Evolutionary conservation across 2,797 vertebrate genomes (phyloP).

Genomic region (Manis pentadactyla): DNA sequence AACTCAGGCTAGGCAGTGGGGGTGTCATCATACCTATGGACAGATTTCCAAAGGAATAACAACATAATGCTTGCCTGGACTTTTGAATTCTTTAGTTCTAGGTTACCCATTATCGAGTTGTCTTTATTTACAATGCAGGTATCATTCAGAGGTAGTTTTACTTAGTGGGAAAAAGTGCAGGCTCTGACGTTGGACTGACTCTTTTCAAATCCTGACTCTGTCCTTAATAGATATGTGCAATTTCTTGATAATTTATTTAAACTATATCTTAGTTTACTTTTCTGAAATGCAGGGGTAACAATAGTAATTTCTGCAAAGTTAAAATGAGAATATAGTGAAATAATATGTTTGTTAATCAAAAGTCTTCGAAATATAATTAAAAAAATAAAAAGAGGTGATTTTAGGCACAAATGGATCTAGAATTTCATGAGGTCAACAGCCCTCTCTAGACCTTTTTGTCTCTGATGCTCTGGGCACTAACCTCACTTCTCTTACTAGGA

Average conservation of each 20-base stretch:
- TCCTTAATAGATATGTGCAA: neutral
- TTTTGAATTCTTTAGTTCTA: neutral
- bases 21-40: neutral
- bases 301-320: neutral
- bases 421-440: neutral
- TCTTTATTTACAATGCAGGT: neutral
- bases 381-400: neutral
- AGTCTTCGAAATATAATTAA: neutral
- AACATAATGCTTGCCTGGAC: neutral
- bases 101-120: neutral
- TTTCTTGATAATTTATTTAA: neutral
- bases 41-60: neutral
- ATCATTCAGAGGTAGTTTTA: neutral
- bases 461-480: neutral
- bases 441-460: neutral
- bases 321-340: neutral
- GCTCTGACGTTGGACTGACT: neutral
- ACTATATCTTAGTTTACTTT: neutral
- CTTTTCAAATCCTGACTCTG: neutral
- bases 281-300: neutral
- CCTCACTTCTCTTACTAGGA: neutral
- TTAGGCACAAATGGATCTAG: neutral
- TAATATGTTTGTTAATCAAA: neutral
- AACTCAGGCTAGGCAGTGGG: neutral
- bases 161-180: neutral